A percentile compares a stretch with the other conserved stretches of the same genome.
phyloP scores from a whole-genome alignment of 1,140 invertebrate genomes.

The Ceratosolen solmsi region DNA sequence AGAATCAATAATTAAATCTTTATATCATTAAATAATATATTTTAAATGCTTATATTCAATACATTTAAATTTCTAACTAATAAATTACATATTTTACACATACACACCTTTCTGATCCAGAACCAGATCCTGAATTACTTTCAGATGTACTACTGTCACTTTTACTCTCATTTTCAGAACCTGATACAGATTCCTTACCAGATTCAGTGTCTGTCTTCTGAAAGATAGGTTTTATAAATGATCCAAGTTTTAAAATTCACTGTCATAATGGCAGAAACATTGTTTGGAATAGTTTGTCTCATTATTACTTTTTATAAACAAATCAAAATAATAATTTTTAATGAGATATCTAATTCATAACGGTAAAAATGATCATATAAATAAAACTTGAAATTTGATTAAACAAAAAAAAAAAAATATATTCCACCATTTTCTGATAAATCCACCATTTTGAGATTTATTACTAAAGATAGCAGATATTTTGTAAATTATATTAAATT shows the following conservation, averaged over 20 bases:
- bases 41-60: background rate
- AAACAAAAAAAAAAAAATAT: background rate
- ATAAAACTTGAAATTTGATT: too few species aligned
- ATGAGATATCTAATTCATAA: constrained; percentile 7
- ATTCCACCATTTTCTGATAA: constrained; percentile 58
- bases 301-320: too few species aligned
- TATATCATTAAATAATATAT: background rate
- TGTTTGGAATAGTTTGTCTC: constrained; percentile 61
- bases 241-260: constrained; percentile 35
- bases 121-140: constrained; percentile 74
- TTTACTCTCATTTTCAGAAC: constrained; percentile 79
- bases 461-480: background rate
- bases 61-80: background rate
- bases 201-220: constrained; percentile 78
- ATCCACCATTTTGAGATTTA: constrained; percentile 59
- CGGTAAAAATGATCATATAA: background rate
- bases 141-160: constrained; percentile 77
- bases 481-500: background rate
- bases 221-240: constrained; percentile 62
- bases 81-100: constrained; percentile 15
- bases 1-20: background rate
- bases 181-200: constrained; percentile 79
- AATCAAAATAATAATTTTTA: too few species aligned
- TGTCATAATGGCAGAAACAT: constrained; percentile 49
- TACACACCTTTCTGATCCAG: constrained; percentile 77